Conservation (phyloP, 2,888 invertebrate species). For the Drosophila helvetica region DNA sequence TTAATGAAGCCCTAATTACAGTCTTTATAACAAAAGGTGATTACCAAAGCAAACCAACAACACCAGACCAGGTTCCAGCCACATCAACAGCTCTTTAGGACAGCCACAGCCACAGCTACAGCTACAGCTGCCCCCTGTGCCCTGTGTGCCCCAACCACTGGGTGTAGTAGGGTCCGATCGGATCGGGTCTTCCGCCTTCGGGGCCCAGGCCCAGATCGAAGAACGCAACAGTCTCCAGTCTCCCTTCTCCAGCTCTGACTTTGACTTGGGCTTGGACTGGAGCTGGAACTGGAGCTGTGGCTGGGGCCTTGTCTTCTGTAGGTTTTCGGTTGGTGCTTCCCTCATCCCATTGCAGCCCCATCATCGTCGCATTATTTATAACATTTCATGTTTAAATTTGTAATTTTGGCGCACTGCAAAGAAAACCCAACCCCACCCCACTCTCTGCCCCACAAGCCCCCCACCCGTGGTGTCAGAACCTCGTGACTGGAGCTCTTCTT, state of each 20-base stretch:
- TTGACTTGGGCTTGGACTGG: slow-evolving; percentile 29
- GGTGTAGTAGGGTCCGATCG: slow-evolving; percentile 5
- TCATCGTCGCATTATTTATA: slow-evolving; percentile 71
- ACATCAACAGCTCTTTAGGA: slow-evolving; percentile 70
- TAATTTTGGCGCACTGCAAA: slow-evolving; percentile 63
- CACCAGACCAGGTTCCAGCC: slow-evolving; percentile 36
- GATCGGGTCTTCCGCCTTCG: slow-evolving; percentile 54
- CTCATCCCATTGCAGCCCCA: neutral
- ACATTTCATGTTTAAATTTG: slow-evolving; percentile 73
- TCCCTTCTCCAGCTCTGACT: slow-evolving; percentile 42
- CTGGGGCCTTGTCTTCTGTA: neutral
- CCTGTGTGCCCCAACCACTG: slow-evolving; percentile 4
- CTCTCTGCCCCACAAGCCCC: neutral
- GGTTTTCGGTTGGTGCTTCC: slow-evolving; percentile 15
- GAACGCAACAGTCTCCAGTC: slow-evolving; percentile 40
- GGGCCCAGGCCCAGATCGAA: slow-evolving; percentile 50
- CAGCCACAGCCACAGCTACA: slow-evolving; percentile 61
- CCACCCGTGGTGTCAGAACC: slow-evolving; percentile 12
- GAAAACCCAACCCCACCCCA: neutral
- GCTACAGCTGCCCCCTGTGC: slow-evolving; percentile 40
- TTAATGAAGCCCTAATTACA: slow-evolving; percentile 84
- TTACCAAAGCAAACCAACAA: slow-evolving; percentile 77
- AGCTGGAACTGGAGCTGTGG: neutral
- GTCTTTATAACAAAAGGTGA: slow-evolving; percentile 84
- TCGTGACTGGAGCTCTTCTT: slow-evolving; percentile 14